A percentile compares a stretch with the other conserved stretches of the same genome.
Evolutionary conservation across 2,888 invertebrate genomes (phyloP).

Genomic region (Nineta flava): DNA sequence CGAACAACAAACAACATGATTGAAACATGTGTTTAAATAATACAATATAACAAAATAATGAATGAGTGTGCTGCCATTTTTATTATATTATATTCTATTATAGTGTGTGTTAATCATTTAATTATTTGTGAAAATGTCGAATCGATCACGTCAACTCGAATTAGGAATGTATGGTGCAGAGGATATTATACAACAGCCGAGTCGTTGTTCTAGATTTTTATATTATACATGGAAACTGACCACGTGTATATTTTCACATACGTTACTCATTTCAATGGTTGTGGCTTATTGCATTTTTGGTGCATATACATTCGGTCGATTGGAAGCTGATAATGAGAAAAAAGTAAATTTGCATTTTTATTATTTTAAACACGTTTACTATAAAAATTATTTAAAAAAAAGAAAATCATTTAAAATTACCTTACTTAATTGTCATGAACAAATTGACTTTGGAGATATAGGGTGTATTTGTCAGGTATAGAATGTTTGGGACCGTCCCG

Average conservation of each 20-base stretch:
- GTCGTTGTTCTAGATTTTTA: slow-evolving; percentile 36
- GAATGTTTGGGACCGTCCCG: too few relatives aligned
- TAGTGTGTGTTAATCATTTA: too few relatives aligned
- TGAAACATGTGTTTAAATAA: too few relatives aligned
- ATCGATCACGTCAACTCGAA: slow-evolving; percentile 1
- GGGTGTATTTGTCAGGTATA: too few relatives aligned
- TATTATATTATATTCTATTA: neutral
- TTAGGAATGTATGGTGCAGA: slow-evolving; percentile 17
- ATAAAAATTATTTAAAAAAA: neutral
- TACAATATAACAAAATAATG: too few relatives aligned
- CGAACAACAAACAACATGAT: too few relatives aligned
- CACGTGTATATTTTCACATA: slow-evolving; percentile 76
- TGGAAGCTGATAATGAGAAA: slow-evolving; percentile 59
- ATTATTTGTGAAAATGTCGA: slow-evolving; percentile 4
- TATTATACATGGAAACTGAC: slow-evolving; percentile 64
- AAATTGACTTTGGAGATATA: too few relatives aligned
- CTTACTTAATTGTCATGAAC: neutral
- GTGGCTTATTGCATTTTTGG: slow-evolving; percentile 82
- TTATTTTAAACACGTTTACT: neutral
- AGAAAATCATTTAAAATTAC: neutral
- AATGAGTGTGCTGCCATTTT: neutral
- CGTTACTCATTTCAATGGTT: slow-evolving; percentile 72
- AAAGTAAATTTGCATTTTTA: slow-evolving; percentile 33
- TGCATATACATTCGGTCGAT: slow-evolving; percentile 64
- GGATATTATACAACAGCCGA: slow-evolving; percentile 22